These are phyloP conservation scores for Trichomalopsis sarcophagae DNA, from an alignment of 1,140 invertebrate species.

Conservation along the genomic window DNA sequence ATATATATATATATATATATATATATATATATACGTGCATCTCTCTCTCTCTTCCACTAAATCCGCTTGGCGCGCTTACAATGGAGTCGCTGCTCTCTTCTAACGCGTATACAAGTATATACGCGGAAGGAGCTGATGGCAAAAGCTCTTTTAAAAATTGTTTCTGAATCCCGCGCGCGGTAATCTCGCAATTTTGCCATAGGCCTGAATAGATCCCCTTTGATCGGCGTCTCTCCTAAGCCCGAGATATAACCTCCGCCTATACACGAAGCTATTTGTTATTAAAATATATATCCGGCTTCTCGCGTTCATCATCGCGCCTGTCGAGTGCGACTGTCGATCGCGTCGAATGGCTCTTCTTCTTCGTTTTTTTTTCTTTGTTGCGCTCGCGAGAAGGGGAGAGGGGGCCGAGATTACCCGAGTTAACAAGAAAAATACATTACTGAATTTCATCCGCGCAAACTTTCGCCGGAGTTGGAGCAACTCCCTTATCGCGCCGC, in stretches of 20 bases:
- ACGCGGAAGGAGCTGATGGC: neutral
- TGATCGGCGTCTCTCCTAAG: conserved; percentile 18
- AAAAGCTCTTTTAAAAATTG: conserved; percentile 33
- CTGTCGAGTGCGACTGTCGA: neutral
- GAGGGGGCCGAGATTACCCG: neutral
- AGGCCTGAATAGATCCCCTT: conserved; percentile 10
- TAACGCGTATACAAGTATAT: no score
- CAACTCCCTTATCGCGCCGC: neutral
- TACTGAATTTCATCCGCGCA: conserved; percentile 18
- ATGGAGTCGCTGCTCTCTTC: neutral
- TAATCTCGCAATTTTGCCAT: conserved; percentile 42
- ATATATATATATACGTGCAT: neutral
- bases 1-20: no score
- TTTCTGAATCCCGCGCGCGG: neutral
- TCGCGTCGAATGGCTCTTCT: neutral
- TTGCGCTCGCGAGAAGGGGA: neutral
- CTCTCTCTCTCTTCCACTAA: neutral
- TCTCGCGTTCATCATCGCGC: neutral
- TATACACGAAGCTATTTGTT: conserved; percentile 1
- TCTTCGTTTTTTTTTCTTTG: neutral
- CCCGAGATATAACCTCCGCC: conserved; percentile 22
- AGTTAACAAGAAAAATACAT: conserved; percentile 24
- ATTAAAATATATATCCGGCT: conserved; percentile 19
- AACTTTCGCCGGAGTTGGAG: conserved; percentile 11
- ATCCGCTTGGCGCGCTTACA: neutral